Percentiles rank a stretch among this genome's conserved stretches.
Evolutionary conservation across 2,888 invertebrate species (phyloP).

Genomic region (Pardosa pseudoannulata): DNA sequence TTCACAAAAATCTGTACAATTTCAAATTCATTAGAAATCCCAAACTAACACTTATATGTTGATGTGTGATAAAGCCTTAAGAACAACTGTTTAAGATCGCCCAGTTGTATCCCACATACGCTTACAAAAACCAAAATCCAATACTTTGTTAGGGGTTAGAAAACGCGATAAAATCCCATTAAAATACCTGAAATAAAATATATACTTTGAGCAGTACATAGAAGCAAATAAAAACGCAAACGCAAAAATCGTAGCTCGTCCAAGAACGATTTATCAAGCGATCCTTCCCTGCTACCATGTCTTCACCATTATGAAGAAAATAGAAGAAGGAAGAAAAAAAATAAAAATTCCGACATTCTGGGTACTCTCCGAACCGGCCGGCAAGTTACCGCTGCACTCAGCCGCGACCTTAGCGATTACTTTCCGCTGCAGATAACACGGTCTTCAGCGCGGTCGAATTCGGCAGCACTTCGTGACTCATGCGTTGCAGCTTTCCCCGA

Average conservation of each 20-base stretch:
- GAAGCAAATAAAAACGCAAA: not conserved
- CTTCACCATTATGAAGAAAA: not conserved
- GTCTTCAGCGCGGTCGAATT: not conserved
- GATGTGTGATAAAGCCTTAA: too few relatives aligned
- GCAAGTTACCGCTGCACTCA: not conserved
- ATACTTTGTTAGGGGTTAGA: too few relatives aligned
- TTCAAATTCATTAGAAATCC: too few relatives aligned
- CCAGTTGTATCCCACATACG: too few relatives aligned
- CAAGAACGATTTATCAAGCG: slow-evolving; percentile 1
- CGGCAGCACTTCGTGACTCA: not conserved
- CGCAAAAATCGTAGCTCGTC: not conserved
- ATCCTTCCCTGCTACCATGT: not conserved
- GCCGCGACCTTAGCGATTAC: not conserved
- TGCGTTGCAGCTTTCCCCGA: too few relatives aligned
- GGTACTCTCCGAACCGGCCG: not conserved
- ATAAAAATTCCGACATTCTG: not conserved
- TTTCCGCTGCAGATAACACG: not conserved
- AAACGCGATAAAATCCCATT: too few relatives aligned
- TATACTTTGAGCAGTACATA: not conserved
- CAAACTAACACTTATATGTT: too few relatives aligned
- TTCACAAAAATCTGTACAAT: too few relatives aligned
- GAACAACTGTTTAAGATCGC: too few relatives aligned
- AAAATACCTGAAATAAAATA: not conserved
- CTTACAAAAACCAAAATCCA: too few relatives aligned
- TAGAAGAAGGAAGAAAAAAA: not conserved